Base-by-base conservation (phyloP, 2,888 invertebrate species). In the Timema podura region DNA sequence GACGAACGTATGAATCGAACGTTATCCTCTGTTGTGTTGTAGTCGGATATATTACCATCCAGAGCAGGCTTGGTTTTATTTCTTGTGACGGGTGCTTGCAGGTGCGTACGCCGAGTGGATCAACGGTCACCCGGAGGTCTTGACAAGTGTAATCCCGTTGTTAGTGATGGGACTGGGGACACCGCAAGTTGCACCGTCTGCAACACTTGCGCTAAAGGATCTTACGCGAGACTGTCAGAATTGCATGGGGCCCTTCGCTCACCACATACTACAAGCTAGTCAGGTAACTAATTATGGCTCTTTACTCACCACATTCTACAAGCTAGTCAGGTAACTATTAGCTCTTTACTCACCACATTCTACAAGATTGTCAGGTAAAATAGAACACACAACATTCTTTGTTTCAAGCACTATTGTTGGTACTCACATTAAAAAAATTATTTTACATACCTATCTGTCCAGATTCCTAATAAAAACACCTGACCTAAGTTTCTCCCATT, bases 31-130 rank as follows among this genome's bases (percentile, higher is more conserved):
- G 30, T 30, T 30, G 30, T 30, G 30, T 30, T 30, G 30, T 30
- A n/a, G n/a, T n/a, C n/a, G n/a, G n/a, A n/a, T 54, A 54, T 54
- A 57, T 8, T 57, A 16, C 5, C 30, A 15, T 57, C 8, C 13
- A 5, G n/a, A 57, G 13, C 8, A 6, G 6, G 57, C n/a, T n/a
- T 8, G n/a, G n/a, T 54, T 54, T 54, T 8, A n/a, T n/a, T 57
- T 5, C 30, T 5, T 16, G 15, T 11, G 57, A 16, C n/a, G n/a
- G 30, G 61, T 61, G 11, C 6, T 61, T 16, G 30, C 81, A 86
- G 91, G 93, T 65, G 87, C 91, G 0, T 96, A 93, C 83, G 91
- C 95, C 30, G 89, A 91, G 76, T 96, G 96, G 96, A 85, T 96
- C 70, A 87, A 87, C 73, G 86, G 85, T 67, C 89, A 92, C 81